Percentiles rank a stretch among this genome's conserved stretches.
Conservation (phyloP, 2,888 invertebrate genomes). For the Nomada ferruginata region DNA sequence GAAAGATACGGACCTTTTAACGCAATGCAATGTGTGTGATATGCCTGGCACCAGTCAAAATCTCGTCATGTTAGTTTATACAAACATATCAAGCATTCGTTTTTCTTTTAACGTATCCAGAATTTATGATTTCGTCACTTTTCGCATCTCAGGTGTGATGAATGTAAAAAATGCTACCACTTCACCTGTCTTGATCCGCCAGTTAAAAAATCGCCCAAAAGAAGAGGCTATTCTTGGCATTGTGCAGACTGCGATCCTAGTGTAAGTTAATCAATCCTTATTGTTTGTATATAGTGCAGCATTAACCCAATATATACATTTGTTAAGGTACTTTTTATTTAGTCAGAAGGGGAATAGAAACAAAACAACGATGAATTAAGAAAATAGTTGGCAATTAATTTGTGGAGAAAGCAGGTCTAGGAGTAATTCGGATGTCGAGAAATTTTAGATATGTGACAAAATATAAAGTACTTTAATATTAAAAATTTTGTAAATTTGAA, state of each 20-base stretch:
- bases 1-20: constrained; percentile 84
- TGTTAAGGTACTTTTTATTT: constrained; percentile 66
- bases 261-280: constrained; percentile 85
- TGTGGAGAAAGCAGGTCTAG: neutral
- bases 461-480: constrained; percentile 65
- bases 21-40: constrained; percentile 89
- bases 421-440: neutral
- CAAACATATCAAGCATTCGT: no score
- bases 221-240: constrained; percentile 97
- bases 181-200: constrained; percentile 97
- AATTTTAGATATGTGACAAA: constrained; percentile 37
- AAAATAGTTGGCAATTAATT: neutral
- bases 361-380: neutral
- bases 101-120: neutral
- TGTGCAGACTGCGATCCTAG: constrained; percentile 98
- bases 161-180: constrained; percentile 95
- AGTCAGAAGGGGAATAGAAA: constrained; percentile 32
- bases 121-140: constrained; percentile 16
- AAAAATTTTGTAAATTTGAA: constrained; percentile 44
- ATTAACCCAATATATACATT: constrained; percentile 38
- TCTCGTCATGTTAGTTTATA: constrained; percentile 87
- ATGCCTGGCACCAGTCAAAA: constrained; percentile 87
- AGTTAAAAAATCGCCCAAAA: constrained; percentile 96
- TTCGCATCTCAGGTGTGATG: constrained; percentile 90
- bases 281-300: constrained; percentile 36